These are phyloP conservation scores for Nemotelus nigrinus DNA, from an alignment of 2,888 invertebrate species.

Conservation along the genomic window DNA sequence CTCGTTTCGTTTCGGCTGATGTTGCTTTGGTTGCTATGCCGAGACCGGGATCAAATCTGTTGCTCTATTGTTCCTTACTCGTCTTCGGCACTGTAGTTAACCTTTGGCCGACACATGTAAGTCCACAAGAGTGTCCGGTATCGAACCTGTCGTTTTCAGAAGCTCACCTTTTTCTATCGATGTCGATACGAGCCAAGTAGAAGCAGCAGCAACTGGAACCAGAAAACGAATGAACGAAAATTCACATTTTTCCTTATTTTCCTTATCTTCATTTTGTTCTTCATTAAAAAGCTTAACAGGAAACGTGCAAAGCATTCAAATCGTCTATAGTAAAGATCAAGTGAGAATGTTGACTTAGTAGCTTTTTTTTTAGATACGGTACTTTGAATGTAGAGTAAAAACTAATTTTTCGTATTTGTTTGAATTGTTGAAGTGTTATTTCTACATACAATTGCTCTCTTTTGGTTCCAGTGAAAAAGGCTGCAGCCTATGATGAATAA, in stretches of 20 bases:
- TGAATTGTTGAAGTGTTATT: too few species aligned
- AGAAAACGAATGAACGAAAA: not conserved
- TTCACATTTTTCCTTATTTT: constrained; percentile 34
- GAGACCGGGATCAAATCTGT: constrained; percentile 19
- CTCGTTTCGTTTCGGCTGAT: not conserved
- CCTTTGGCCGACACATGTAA: constrained; percentile 7
- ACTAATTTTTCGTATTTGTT: too few species aligned
- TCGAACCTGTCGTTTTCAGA: not conserved
- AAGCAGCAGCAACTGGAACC: not conserved
- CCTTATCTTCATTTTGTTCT: constrained; percentile 54
- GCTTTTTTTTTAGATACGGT: too few species aligned
- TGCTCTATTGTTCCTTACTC: constrained; percentile 27
- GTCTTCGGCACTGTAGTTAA: constrained; percentile 25
- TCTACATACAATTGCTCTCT: too few species aligned
- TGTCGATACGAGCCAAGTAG: not conserved
- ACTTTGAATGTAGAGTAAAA: too few species aligned
- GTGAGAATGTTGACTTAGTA: too few species aligned
- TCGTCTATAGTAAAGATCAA: not conserved
- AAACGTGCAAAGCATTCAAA: constrained; percentile 53
- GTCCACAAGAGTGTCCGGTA: not conserved
- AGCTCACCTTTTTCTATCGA: not conserved
- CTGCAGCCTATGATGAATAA: too few species aligned
- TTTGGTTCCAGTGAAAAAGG: too few species aligned
- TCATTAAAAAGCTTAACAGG: constrained; percentile 55
- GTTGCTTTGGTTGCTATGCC: not conserved